Conservation (phyloP, 1,140 invertebrate species). For the Cherax destructor region DNA sequence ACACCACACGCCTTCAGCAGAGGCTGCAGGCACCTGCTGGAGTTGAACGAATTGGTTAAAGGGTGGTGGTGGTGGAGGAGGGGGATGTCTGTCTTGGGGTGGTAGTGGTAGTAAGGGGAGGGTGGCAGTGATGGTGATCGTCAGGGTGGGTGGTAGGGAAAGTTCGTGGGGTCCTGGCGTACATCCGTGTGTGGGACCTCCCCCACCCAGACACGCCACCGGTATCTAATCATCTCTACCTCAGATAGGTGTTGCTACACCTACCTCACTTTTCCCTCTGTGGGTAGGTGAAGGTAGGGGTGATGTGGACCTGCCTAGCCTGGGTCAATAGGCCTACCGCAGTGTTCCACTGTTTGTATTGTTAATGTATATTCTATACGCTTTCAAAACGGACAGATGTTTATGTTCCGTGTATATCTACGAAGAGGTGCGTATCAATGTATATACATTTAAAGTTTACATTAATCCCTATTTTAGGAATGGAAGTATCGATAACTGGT, state of each 20-base stretch:
- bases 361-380: too few species aligned
- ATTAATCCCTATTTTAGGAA: too few species aligned
- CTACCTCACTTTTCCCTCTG: not conserved
- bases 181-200: slow-evolving; percentile 5
- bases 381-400: not conserved
- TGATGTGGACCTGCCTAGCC: too few species aligned
- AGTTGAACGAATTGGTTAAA: not conserved
- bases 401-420: too few species aligned
- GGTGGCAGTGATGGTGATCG: not conserved
- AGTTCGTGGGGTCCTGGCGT: not conserved
- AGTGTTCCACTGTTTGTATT: too few species aligned
- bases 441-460: too few species aligned
- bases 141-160: not conserved
- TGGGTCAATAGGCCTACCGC: too few species aligned
- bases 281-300: too few species aligned
- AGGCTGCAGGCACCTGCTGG: not conserved
- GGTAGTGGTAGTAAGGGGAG: not conserved
- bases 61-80: too few species aligned
- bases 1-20: not conserved
- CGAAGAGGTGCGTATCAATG: not conserved
- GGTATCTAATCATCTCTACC: not conserved
- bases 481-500: too few species aligned
- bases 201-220: not conserved
- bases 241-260: too few species aligned
- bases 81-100: not conserved